Percentiles rank a stretch among this genome's conserved stretches.
These are phyloP conservation scores for Carposina sasakii DNA, from an alignment of 1,140 invertebrate species.

Conservation along the genomic window DNA sequence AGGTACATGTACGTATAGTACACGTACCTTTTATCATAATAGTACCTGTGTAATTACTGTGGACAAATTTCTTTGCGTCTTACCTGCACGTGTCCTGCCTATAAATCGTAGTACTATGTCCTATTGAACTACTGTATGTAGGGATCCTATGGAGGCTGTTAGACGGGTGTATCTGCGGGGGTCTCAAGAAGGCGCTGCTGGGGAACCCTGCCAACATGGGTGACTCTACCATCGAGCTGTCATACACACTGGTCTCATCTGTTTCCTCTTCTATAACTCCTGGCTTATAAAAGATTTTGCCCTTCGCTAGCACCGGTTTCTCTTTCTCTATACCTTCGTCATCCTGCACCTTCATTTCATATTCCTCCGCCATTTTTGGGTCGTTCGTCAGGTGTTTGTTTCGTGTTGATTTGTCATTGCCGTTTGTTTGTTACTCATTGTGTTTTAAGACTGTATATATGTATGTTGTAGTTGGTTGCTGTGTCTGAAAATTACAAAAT, in stretches of 20 bases:
- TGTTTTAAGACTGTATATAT: no score
- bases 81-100: constrained; percentile 67
- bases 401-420: background rate
- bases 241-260: constrained; percentile 63
- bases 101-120: constrained; percentile 58
- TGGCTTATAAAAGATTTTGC: constrained; percentile 66
- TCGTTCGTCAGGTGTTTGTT: background rate
- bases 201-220: constrained; percentile 48
- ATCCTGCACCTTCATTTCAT: constrained; percentile 52
- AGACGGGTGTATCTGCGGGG: constrained; percentile 43
- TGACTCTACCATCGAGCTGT: constrained; percentile 57
- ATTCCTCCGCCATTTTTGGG: constrained; percentile 13
- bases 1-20: no score
- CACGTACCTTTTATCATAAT: no score
- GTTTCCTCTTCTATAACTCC: constrained; percentile 67
- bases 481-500: no score
- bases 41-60: no score
- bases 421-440: no score
- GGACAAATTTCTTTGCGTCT: constrained; percentile 13
- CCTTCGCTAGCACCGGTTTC: constrained; percentile 38
- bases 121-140: constrained; percentile 67
- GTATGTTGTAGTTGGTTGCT: no score
- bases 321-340: constrained; percentile 41
- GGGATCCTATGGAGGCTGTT: constrained; percentile 65
- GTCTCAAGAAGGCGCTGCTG: constrained; percentile 48